Evolutionary conservation across 2,888 invertebrate species (phyloP).

Genomic region (Lasioglossum villosulum): DNA sequence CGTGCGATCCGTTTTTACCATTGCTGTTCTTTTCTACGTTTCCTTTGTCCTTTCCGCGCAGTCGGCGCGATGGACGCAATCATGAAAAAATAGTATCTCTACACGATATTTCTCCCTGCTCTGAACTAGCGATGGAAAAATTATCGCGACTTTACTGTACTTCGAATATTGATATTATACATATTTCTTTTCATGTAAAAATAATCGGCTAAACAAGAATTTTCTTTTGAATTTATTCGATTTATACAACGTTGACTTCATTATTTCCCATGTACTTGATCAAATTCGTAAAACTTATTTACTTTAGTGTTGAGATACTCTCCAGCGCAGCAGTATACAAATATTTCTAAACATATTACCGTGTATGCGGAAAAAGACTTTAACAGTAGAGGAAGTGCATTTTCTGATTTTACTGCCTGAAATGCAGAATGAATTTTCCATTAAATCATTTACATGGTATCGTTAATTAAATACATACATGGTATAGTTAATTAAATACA

Average conservation of each 20-base stretch:
- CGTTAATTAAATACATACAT: neutral
- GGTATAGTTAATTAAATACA: neutral
- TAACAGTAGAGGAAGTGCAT: conserved; percentile 38
- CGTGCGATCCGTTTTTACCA: too few species aligned
- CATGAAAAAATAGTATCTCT: too few species aligned
- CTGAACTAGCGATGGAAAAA: too few species aligned
- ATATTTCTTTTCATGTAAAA: too few species aligned
- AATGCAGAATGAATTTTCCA: conserved; percentile 13
- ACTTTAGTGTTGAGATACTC: conserved; percentile 70
- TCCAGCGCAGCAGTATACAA: conserved; percentile 67
- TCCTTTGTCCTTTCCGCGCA: too few species aligned
- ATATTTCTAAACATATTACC: conserved; percentile 49
- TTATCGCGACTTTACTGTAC: too few species aligned
- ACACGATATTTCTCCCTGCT: too few species aligned
- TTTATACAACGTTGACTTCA: neutral
- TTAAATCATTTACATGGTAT: neutral
- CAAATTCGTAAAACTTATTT: neutral
- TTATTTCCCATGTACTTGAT: neutral
- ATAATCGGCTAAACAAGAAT: too few species aligned
- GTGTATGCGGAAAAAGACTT: conserved; percentile 58
- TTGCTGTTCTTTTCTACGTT: too few species aligned
- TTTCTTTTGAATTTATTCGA: neutral
- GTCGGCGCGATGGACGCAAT: too few species aligned
- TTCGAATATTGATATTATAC: too few species aligned
- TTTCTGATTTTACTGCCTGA: conserved; percentile 49